A percentile compares a stretch with the other conserved stretches of the same genome.
Conservation (phyloP, 2,113 vertebrate species). For the Pygoscelis antarcticus region DNA sequence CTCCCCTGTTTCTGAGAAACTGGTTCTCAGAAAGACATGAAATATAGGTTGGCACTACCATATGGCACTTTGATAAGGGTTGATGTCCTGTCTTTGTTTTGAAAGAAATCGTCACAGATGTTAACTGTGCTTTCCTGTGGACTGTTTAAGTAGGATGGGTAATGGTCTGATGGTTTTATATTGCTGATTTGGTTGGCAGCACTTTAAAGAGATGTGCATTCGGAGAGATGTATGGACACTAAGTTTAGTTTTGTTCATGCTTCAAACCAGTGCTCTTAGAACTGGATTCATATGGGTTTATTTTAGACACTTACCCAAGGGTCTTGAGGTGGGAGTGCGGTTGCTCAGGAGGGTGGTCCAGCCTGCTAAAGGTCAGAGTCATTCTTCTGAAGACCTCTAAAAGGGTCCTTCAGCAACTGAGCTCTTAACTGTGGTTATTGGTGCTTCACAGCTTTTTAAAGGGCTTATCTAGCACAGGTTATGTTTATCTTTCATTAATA, state of each 20-base stretch:
- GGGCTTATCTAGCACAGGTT: background rate
- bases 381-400: background rate
- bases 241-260: background rate
- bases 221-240: background rate
- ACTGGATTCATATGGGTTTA: background rate
- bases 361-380: background rate
- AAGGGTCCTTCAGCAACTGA: background rate
- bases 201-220: background rate
- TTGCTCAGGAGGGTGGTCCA: background rate
- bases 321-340: background rate
- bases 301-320: background rate
- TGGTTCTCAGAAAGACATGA: background rate
- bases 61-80: background rate
- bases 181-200: background rate
- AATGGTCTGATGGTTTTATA: background rate
- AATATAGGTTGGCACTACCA: background rate
- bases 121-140: background rate
- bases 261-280: background rate
- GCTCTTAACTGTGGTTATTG: background rate
- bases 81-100: background rate
- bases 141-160: background rate
- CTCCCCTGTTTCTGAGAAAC: slow-evolving; percentile 45
- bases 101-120: background rate
- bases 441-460: background rate
- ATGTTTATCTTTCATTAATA: background rate